phyloP scores from a whole-genome alignment of 2,888 invertebrate genomes.

The Crocallis elinguaria region DNA sequence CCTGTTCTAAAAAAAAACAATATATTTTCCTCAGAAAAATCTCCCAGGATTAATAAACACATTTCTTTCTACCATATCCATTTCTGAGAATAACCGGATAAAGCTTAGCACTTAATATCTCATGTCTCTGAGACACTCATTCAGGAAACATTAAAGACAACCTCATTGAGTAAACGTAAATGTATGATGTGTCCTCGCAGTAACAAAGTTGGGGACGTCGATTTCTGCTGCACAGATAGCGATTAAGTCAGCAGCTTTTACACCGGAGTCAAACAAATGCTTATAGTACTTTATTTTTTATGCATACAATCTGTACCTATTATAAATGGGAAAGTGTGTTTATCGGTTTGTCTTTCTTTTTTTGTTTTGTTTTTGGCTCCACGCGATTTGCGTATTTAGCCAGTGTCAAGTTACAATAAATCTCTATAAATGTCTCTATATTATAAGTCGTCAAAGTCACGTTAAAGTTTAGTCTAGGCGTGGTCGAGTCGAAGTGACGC shows the following conservation, averaged over 20 bases:
- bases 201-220: constrained; percentile 28
- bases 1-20: too few species aligned
- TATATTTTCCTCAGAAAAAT: background rate
- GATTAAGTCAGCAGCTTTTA: constrained; percentile 27
- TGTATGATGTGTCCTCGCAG: constrained; percentile 27
- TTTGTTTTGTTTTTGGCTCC: too few species aligned
- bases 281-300: too few species aligned
- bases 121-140: constrained; percentile 6
- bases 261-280: constrained; percentile 14
- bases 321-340: too few species aligned
- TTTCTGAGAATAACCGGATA: constrained; percentile 4
- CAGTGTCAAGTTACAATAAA: too few species aligned
- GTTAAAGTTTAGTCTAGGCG: too few species aligned
- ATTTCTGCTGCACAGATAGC: constrained; percentile 26
- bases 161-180: constrained; percentile 20
- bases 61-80: background rate
- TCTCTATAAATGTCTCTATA: too few species aligned
- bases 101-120: constrained; percentile 13
- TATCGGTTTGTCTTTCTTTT: too few species aligned
- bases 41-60: background rate
- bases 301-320: too few species aligned
- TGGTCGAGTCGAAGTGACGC: too few species aligned
- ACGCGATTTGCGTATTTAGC: too few species aligned
- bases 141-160: constrained; percentile 14
- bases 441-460: too few species aligned